Evolutionary conservation across 2,113 vertebrate species (phyloP).

Genomic region (Sus scrofa): T2T-Sscrofa CM000818.6:129816501-129817000

Average conservation of each 20-base stretch:
- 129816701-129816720: not conserved
- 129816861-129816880: not conserved
- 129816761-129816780: accelerated
- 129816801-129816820: accelerated
- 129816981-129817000: too few relatives aligned
- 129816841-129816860: not conserved
- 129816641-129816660: not conserved
- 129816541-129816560: too few relatives aligned
- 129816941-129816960: not conserved
- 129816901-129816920: not conserved
- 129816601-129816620: too few relatives aligned
- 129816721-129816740: not conserved
- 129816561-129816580: too few relatives aligned
- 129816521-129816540: too few relatives aligned
- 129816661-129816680: not conserved
- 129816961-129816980: not conserved
- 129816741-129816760: too few relatives aligned
- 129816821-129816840: not conserved
- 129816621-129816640: too few relatives aligned
- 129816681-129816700: accelerated
- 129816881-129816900: not conserved
- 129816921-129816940: not conserved
- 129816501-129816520: too few relatives aligned
- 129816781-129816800: not conserved
- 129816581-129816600: too few relatives aligned